Conservation (phyloP, 92 coral and sea anemone genomes). For the Pocillopora meandrina region DNA sequence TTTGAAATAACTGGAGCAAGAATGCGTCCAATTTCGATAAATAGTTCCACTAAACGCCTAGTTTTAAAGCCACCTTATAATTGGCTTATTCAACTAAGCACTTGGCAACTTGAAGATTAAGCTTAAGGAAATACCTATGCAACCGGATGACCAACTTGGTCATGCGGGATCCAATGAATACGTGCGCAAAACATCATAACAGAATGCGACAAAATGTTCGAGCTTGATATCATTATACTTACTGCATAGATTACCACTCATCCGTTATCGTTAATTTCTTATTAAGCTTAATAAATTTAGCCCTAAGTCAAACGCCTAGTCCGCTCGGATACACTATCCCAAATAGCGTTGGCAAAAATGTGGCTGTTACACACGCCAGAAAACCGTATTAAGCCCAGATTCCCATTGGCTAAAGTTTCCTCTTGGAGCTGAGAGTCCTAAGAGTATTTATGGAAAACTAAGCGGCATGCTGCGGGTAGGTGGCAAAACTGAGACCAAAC, state of each 20-base stretch:
- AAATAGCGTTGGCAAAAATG: background rate
- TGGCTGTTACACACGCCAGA: background rate
- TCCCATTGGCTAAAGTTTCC: slow-evolving; percentile 8
- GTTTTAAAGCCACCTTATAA: background rate
- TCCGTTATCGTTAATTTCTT: background rate
- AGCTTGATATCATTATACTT: background rate
- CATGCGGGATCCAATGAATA: slow-evolving; percentile 2
- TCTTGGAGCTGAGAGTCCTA: background rate
- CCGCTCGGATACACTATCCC: background rate
- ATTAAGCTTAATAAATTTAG: background rate
- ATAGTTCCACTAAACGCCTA: background rate
- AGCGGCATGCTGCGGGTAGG: background rate
- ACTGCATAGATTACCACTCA: background rate
- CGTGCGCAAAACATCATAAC: background rate
- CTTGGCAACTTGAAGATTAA: background rate
- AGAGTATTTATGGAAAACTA: background rate
- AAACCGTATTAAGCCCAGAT: background rate
- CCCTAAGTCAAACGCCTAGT: background rate
- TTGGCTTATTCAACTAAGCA: slow-evolving; percentile 12
- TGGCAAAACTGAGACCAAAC: background rate
- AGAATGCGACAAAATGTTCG: background rate
- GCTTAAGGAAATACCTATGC: background rate
- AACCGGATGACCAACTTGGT: background rate
- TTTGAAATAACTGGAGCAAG: slow-evolving; percentile 1
- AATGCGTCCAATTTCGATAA: background rate